Conservation (phyloP, 2,113 vertebrate genomes). For the Deroptyus accipitrinus region DNA sequence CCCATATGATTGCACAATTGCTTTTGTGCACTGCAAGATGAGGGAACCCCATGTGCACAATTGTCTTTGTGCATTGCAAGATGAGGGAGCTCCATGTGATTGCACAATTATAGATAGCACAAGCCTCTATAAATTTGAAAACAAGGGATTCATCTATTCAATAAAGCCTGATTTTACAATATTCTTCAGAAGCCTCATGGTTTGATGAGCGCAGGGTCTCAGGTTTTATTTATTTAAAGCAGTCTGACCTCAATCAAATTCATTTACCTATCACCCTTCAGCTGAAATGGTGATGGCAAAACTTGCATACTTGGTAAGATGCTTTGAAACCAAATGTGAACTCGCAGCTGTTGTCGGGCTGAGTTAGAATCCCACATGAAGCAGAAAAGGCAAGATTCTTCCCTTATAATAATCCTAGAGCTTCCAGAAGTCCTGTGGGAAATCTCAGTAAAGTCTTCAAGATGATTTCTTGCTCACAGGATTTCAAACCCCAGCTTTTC, state of each 20-base stretch:
- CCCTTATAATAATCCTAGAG: background rate
- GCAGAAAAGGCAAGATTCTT: background rate
- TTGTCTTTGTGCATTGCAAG: too few relatives aligned
- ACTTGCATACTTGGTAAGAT: background rate
- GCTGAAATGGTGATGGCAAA: background rate
- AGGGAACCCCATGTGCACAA: background rate
- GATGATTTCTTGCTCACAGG: background rate
- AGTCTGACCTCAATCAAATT: background rate
- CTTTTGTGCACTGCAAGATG: background rate
- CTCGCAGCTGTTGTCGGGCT: background rate
- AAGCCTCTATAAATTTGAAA: background rate
- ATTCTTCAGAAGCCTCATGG: background rate
- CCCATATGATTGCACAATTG: too few relatives aligned
- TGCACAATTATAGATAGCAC: background rate
- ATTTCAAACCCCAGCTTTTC: background rate
- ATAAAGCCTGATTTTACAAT: background rate
- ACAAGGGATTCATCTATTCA: background rate
- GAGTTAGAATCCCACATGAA: background rate
- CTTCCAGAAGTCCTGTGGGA: background rate
- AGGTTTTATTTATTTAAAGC: background rate
- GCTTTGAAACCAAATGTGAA: background rate
- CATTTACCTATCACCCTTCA: background rate
- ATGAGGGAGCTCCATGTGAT: background rate
- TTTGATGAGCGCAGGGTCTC: background rate
- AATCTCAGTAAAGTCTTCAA: background rate